Conservation (phyloP, 2,888 invertebrate genomes). For the Dryocosmus kuriphilus region DNA sequence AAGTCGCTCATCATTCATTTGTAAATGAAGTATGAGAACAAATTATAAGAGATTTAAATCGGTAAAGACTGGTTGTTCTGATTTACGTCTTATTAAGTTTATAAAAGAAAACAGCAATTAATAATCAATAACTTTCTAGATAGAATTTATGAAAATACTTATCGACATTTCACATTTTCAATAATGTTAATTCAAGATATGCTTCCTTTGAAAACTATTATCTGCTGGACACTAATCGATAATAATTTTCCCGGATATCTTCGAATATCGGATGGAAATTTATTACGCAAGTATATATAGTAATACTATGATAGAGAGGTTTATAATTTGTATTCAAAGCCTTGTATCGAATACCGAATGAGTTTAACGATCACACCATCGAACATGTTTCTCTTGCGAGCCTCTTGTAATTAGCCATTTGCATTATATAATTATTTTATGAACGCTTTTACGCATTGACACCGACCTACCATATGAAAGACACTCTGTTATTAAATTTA, state of each 20-base stretch:
- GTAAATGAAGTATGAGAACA: no score
- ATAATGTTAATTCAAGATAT: background rate
- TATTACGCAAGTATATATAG: constrained; percentile 6
- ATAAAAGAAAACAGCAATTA: no score
- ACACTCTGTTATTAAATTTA: constrained; percentile 27
- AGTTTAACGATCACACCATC: background rate
- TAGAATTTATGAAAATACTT: background rate
- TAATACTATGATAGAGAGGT: constrained; percentile 21
- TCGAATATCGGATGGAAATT: background rate
- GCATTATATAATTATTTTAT: constrained; percentile 31
- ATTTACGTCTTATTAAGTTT: no score
- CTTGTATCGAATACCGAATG: background rate
- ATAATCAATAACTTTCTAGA: background rate
- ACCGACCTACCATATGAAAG: constrained; percentile 34
- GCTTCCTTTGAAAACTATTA: background rate
- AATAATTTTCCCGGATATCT: constrained; percentile 11
- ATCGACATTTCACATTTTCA: background rate
- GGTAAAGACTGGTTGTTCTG: no score
- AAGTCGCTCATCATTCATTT: no score
- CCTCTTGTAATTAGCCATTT: constrained; percentile 10
- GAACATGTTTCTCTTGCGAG: constrained; percentile 20
- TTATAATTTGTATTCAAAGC: constrained; percentile 12
- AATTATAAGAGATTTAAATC: no score
- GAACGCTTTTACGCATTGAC: constrained; percentile 14
- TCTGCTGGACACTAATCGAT: background rate